Conservation (phyloP, 2,797 vertebrate genomes). For the Mormyrus hasselquistii region DNA sequence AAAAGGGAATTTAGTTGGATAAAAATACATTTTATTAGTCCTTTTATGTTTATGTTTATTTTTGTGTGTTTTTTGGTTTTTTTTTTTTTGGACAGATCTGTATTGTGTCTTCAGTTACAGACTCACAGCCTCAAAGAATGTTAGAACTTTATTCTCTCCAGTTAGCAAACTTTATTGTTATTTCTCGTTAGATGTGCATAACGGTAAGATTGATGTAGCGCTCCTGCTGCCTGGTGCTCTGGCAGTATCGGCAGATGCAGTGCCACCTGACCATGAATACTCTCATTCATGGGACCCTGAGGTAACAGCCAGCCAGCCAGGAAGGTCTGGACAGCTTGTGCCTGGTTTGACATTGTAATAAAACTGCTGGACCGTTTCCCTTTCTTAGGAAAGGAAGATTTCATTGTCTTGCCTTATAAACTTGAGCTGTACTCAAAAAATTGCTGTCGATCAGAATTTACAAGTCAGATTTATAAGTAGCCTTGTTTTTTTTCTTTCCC, state of each 20-base stretch:
- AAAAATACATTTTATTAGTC: neutral
- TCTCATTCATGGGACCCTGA: neutral
- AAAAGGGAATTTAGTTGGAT: neutral
- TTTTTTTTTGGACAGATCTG: neutral
- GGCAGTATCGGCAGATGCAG: neutral
- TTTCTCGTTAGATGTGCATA: neutral
- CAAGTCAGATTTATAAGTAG: neutral
- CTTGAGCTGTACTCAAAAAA: neutral
- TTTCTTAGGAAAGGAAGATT: neutral
- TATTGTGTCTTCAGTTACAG: neutral
- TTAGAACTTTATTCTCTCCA: neutral
- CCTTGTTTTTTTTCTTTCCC: neutral
- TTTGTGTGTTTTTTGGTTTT: neutral
- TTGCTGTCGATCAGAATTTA: neutral
- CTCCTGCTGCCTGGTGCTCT: too few relatives aligned
- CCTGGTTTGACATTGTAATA: neutral
- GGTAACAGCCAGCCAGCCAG: neutral
- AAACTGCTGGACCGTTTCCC: neutral
- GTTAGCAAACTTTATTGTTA: neutral
- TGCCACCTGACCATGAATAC: neutral
- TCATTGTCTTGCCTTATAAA: neutral
- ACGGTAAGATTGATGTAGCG: neutral
- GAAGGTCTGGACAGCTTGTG: neutral
- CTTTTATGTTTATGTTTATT: neutral
- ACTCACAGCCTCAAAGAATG: neutral